Conservation (phyloP, 2,797 vertebrate species). For the Mastacembelus armatus region DNA sequence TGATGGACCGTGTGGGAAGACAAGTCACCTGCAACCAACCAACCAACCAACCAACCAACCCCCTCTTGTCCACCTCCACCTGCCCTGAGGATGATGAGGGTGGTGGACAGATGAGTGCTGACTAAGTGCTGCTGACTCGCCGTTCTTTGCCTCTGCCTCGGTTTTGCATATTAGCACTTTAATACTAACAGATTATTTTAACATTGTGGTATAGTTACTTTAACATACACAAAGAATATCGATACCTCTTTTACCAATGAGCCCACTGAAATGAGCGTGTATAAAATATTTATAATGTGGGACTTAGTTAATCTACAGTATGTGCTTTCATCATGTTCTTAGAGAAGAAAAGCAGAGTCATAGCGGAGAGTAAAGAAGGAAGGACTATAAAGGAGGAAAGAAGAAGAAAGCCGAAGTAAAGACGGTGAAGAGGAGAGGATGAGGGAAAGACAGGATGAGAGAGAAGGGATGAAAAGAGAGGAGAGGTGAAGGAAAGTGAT, state of each 20-base stretch:
- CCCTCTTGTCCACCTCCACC: constrained; percentile 24
- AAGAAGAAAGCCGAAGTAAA: no score
- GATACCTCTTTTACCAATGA: no score
- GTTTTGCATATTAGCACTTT: neutral
- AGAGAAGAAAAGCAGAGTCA: no score
- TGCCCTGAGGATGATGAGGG: constrained; percentile 46
- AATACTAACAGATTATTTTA: neutral
- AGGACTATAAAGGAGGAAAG: no score
- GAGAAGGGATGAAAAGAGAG: no score
- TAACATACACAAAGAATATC: neutral
- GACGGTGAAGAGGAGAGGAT: neutral
- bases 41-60: neutral
- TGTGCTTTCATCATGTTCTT: no score
- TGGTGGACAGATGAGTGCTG: constrained; percentile 56
- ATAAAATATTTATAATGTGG: no score
- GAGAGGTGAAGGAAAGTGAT: no score
- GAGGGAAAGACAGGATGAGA: neutral
- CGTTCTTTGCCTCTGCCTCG: constrained; percentile 27
- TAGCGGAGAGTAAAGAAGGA: no score
- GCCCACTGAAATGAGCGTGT: no score
- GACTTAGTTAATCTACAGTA: no score
- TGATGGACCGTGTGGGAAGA: constrained; percentile 41
- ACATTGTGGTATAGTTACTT: neutral
- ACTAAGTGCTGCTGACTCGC: constrained; percentile 65
- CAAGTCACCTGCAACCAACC: constrained; percentile 59